phyloP scores from a whole-genome alignment of 2,113 vertebrate species.

The Balaenoptera acutorostrata region DNA sequence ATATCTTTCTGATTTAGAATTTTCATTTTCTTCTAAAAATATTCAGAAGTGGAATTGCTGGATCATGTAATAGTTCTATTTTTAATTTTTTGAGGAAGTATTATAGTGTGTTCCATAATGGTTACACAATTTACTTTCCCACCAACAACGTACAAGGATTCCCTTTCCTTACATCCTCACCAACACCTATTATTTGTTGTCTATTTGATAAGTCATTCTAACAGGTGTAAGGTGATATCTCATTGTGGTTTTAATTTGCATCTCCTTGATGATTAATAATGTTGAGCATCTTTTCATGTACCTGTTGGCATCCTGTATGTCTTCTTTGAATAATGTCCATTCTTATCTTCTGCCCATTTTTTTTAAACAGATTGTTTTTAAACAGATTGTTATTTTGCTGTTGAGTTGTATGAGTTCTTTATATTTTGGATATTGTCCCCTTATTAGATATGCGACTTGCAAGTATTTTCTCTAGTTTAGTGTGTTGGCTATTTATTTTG shows the following conservation, averaged over 20 bases:
- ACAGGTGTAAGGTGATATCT: neutral
- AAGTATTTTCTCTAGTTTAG: neutral
- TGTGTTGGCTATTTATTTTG: neutral
- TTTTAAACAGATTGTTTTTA: neutral
- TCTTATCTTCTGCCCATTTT: neutral
- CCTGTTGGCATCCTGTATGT: neutral
- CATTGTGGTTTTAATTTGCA: neutral
- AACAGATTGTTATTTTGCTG: neutral
- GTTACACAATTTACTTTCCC: neutral
- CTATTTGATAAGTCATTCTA: neutral
- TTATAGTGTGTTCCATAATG: neutral
- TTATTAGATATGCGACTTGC: neutral
- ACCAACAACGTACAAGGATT: neutral
- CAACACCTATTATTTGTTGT: neutral
- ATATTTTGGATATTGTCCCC: neutral
- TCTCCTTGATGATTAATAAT: neutral
- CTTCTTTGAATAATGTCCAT: neutral
- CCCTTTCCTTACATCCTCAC: neutral
- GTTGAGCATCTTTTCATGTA: neutral
- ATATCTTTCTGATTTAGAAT: neutral
- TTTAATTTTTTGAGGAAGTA: neutral
- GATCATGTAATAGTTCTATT: neutral
- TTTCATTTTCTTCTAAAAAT: neutral
- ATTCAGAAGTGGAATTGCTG: neutral
- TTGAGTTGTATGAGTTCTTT: neutral